Conservation (phyloP, 2,113 vertebrate species). For the Butorides virescens region DNA sequence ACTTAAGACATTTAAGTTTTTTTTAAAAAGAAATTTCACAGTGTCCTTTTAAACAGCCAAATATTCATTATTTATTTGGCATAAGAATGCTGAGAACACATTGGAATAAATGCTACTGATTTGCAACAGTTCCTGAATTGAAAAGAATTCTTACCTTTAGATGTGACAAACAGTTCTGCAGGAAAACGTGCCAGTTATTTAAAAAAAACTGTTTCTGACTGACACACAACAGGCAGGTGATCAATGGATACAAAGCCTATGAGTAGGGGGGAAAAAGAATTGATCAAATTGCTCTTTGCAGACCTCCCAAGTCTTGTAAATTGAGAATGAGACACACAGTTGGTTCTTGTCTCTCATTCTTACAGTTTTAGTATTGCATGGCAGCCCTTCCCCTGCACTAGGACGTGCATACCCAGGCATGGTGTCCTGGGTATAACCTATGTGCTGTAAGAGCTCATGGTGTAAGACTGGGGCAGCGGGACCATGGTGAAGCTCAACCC, state of each 20-base stretch:
- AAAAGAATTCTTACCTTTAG: slow-evolving; percentile 88
- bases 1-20: background rate
- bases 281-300: slow-evolving; percentile 52
- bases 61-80: background rate
- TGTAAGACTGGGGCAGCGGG: background rate
- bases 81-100: background rate
- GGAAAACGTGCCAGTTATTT: slow-evolving; percentile 99
- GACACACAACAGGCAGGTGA: slow-evolving; percentile 98
- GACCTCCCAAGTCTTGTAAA: background rate
- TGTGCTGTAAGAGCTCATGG: background rate
- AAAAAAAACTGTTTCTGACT: slow-evolving; percentile 99
- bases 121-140: slow-evolving; percentile 28
- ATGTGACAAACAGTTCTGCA: slow-evolving; percentile 98
- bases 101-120: background rate
- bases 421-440: background rate
- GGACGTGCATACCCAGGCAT: rapidly evolving
- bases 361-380: background rate
- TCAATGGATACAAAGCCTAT: slow-evolving; percentile 96
- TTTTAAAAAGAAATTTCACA: background rate
- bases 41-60: slow-evolving; percentile 45
- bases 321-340: background rate
- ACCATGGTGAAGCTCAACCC: background rate
- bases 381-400: background rate
- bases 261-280: slow-evolving; percentile 54
- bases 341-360: background rate